phyloP scores from a whole-genome alignment of 2,888 invertebrate genomes.

The Actias luna region DNA sequence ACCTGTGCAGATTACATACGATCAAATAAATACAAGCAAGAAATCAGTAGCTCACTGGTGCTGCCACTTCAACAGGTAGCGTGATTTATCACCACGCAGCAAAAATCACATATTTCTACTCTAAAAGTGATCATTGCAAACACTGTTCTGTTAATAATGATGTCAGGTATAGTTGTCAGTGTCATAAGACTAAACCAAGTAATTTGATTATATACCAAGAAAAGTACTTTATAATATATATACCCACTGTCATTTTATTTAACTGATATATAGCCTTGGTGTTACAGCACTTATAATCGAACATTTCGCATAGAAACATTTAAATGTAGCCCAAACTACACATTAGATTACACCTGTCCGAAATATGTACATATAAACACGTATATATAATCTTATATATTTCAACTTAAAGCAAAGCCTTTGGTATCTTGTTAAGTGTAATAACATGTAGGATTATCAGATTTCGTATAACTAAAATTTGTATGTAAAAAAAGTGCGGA shows the following conservation, averaged over 20 bases:
- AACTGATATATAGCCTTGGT: conserved; percentile 39
- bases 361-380: too few relatives aligned
- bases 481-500: too few relatives aligned
- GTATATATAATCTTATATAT: too few relatives aligned
- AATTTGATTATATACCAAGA: neutral
- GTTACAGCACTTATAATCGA: conserved; percentile 36
- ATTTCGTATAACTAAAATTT: too few relatives aligned
- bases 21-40: neutral
- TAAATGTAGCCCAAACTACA: too few relatives aligned
- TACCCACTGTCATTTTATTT: conserved; percentile 21
- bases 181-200: neutral
- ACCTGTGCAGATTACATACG: neutral
- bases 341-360: too few relatives aligned
- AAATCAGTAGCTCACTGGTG: neutral
- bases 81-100: neutral
- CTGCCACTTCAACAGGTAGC: neutral
- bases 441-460: too few relatives aligned
- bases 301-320: too few relatives aligned
- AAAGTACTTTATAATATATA: neutral
- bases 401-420: too few relatives aligned
- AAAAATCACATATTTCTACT: neutral
- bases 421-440: too few relatives aligned
- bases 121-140: neutral
- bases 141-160: neutral
- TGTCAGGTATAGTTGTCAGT: neutral